Evolutionary conservation across 1,140 invertebrate genomes (phyloP).

Genomic region (Pseudoatta argentina): DNA sequence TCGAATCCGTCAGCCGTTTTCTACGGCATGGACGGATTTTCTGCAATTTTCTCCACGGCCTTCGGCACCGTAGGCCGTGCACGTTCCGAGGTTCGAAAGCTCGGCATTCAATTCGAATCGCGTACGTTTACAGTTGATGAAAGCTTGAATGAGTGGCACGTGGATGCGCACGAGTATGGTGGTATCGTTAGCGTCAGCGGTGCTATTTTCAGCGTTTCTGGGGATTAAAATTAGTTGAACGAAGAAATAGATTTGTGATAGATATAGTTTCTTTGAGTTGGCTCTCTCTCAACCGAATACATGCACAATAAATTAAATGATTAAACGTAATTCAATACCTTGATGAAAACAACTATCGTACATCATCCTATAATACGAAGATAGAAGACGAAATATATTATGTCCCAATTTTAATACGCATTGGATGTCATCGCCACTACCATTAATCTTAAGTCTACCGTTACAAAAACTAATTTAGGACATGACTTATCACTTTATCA

Average conservation of each 20-base stretch:
- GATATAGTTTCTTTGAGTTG: background rate
- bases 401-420: background rate
- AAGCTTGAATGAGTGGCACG: slow-evolving; percentile 66
- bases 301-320: slow-evolving; percentile 39
- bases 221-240: slow-evolving; percentile 39
- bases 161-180: slow-evolving; percentile 30
- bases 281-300: background rate
- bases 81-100: slow-evolving; percentile 76
- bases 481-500: background rate
- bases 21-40: slow-evolving; percentile 80
- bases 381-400: slow-evolving; percentile 26
- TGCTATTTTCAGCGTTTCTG: slow-evolving; percentile 38
- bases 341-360: background rate
- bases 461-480: background rate
- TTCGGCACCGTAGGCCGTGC: slow-evolving; percentile 73
- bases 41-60: slow-evolving; percentile 78
- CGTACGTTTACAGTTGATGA: slow-evolving; percentile 66
- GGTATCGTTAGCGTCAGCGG: slow-evolving; percentile 45
- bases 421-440: background rate
- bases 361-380: background rate
- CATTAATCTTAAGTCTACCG: background rate
- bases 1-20: slow-evolving; percentile 81
- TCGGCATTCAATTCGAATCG: slow-evolving; percentile 78
- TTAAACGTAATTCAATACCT: slow-evolving; percentile 26
- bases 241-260: slow-evolving; percentile 40